These are phyloP conservation scores for Rhimphoctona megacephalus DNA, from an alignment of 2,888 invertebrate species.

Conservation along the genomic window DNA sequence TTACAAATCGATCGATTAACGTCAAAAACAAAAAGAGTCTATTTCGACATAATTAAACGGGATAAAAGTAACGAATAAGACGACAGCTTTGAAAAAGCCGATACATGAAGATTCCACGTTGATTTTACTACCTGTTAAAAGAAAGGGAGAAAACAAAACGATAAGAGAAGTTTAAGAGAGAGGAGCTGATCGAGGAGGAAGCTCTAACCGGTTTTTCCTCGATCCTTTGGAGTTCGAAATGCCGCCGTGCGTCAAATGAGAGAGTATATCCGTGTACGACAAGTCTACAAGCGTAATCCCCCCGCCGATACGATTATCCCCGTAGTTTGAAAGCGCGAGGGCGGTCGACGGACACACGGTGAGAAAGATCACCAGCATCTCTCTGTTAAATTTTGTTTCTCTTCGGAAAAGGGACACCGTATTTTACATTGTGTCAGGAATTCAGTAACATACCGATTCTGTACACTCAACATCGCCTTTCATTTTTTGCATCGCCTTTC, in stretches of 20 bases:
- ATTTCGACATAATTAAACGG: background rate
- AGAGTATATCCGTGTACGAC: constrained; percentile 56
- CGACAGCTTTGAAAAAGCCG: constrained; percentile 20
- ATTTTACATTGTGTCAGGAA: constrained; percentile 17
- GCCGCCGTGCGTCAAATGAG: constrained; percentile 29
- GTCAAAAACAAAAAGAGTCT: background rate
- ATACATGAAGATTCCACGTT: constrained; percentile 1
- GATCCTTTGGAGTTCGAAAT: constrained; percentile 59
- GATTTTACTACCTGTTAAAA: constrained; percentile 30
- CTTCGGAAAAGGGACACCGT: background rate
- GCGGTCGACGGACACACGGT: constrained; percentile 30
- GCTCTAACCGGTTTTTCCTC: constrained; percentile 65
- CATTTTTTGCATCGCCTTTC: too few relatives aligned
- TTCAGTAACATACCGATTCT: constrained; percentile 28
- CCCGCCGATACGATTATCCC: constrained; percentile 34
- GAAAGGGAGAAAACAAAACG: constrained; percentile 19
- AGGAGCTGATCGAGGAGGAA: constrained; percentile 49
- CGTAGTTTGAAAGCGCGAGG: constrained; percentile 34
- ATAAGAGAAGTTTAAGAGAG: constrained; percentile 39
- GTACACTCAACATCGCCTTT: constrained; percentile 6
- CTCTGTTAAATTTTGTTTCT: constrained; percentile 55
- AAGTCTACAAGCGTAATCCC: constrained; percentile 53
- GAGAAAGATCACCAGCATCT: constrained; percentile 46
- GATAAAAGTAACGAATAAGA: background rate
- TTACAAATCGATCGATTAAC: background rate